These are phyloP conservation scores for Endotricha flammealis DNA, from an alignment of 2,888 invertebrate species.

Conservation along the genomic window DNA sequence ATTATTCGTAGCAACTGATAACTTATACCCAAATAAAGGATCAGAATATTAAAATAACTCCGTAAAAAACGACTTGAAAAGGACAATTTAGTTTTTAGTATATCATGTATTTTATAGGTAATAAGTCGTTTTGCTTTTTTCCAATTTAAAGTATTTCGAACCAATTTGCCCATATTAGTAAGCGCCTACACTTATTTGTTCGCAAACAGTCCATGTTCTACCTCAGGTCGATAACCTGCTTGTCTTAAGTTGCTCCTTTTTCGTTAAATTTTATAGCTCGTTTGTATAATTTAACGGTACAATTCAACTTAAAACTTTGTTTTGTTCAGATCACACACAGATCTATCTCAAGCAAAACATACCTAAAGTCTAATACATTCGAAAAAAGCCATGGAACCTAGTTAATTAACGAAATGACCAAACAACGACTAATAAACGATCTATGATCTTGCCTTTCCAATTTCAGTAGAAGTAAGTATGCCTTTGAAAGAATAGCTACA, in stretches of 20 bases:
- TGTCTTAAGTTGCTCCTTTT: constrained; percentile 10
- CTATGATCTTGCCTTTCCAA: background rate
- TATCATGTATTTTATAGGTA: no score
- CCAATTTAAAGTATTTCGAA: no score
- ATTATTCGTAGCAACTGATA: constrained; percentile 62
- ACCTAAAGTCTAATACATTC: no score
- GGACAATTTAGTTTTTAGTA: no score
- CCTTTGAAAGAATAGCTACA: constrained; percentile 2
- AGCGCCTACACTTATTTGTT: constrained; percentile 4
- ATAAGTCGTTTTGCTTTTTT: no score
- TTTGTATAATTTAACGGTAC: constrained; percentile 26
- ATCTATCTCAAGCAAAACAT: no score
- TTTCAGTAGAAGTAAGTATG: background rate
- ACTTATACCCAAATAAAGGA: constrained; percentile 36
- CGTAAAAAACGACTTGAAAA: background rate
- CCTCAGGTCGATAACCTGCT: constrained; percentile 19
- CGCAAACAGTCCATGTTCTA: background rate
- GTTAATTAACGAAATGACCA: no score
- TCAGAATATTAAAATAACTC: constrained; percentile 2
- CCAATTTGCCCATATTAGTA: constrained; percentile 14
- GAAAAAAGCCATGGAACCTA: no score
- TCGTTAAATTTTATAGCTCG: constrained; percentile 24
- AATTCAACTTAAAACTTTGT: no score
- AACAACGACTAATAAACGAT: background rate
- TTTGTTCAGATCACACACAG: no score